phyloP scores from a whole-genome alignment of 2,888 invertebrate species.

The Nephrotoma guestfalica region DNA sequence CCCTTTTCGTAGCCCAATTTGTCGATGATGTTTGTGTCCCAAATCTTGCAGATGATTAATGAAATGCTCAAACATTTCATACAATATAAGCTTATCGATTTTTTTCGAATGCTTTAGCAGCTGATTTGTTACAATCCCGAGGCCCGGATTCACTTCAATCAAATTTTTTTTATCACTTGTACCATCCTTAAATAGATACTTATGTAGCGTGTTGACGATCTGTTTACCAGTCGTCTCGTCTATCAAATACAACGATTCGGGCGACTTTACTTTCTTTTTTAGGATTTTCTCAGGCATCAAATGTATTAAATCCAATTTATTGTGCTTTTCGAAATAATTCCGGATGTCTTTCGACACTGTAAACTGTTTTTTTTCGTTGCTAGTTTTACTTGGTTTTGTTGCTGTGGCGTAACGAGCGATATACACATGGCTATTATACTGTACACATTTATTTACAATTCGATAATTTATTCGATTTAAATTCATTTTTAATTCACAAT shows the following conservation, averaged over 20 bases:
- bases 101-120: slow-evolving; percentile 34
- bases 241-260: slow-evolving; percentile 22
- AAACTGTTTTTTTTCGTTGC: background rate
- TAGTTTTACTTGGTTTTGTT: background rate
- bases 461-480: background rate
- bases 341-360: slow-evolving; percentile 1
- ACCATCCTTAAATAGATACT: slow-evolving; percentile 18
- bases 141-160: slow-evolving; percentile 55
- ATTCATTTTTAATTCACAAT: background rate
- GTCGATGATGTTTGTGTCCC: slow-evolving; percentile 11
- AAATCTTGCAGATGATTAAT: slow-evolving; percentile 28
- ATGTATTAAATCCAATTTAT: background rate
- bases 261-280: slow-evolving; percentile 21
- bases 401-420: background rate
- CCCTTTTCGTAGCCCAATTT: slow-evolving; percentile 34
- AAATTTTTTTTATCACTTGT: slow-evolving; percentile 13
- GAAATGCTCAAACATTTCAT: slow-evolving; percentile 42
- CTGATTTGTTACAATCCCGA: slow-evolving; percentile 46
- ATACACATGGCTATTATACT: background rate
- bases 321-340: background rate
- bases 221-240: slow-evolving; percentile 18
- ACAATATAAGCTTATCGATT: slow-evolving; percentile 37
- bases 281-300: slow-evolving; percentile 23
- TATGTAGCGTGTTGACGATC: slow-evolving; percentile 19
- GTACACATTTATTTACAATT: background rate